phyloP scores from a whole-genome alignment of 1,140 invertebrate genomes.

The Pinna nobilis region DNA sequence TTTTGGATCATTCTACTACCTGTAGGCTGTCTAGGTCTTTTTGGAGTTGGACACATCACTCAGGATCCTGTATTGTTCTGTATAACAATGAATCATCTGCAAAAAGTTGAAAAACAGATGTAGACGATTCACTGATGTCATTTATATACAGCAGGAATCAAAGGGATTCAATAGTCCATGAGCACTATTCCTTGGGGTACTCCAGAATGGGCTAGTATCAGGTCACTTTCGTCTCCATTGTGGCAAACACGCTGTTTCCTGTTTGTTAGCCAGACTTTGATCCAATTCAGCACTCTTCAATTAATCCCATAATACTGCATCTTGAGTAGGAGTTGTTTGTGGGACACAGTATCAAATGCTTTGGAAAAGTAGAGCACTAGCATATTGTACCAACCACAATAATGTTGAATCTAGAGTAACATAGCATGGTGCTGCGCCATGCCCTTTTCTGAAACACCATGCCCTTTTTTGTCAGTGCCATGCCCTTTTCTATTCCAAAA shows the following conservation, averaged over 20 bases:
- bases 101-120: conserved; percentile 10
- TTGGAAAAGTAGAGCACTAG: conserved; percentile 34
- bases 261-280: conserved; percentile 10
- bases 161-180: no score
- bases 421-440: no score
- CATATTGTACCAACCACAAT: no score
- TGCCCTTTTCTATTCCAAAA: no score
- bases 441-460: no score
- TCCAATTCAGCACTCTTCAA: conserved; percentile 4
- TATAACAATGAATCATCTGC: conserved; percentile 31
- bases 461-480: no score
- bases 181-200: conserved; percentile 24
- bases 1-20: conserved; percentile 7
- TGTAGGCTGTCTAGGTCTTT: neutral
- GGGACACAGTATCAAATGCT: conserved; percentile 40
- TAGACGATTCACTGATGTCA: conserved; percentile 3
- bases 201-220: neutral
- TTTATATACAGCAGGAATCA: conserved; percentile 18
- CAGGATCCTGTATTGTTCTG: neutral
- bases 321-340: neutral
- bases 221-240: neutral
- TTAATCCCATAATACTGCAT: conserved; percentile 11
- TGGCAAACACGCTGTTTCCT: conserved; percentile 5
- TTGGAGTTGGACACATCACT: neutral
- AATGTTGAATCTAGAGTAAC: no score